Evolutionary conservation across 2,888 invertebrate genomes (phyloP).

Genomic region (Ashinkailepas kermadecensis): DNA sequence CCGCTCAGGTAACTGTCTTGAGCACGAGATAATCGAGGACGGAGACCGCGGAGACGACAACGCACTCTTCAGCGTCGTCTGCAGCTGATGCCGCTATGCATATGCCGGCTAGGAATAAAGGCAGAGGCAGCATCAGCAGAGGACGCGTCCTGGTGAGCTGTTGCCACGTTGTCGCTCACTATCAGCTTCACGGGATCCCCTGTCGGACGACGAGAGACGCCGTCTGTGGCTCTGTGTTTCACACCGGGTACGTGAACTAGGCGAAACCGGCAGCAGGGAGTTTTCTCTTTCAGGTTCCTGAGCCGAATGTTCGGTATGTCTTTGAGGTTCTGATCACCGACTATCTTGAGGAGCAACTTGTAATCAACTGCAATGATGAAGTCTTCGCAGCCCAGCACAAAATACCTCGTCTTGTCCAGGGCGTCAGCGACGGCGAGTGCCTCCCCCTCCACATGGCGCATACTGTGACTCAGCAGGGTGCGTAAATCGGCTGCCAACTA

Average conservation of each 20-base stretch:
- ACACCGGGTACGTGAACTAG: neutral
- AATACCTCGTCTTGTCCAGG: neutral
- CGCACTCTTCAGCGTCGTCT: too few species aligned
- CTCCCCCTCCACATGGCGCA: neutral
- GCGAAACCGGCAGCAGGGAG: neutral
- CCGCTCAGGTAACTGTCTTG: slow-evolving; percentile 21
- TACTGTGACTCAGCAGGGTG: neutral
- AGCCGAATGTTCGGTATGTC: slow-evolving; percentile 2
- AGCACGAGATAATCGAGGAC: too few species aligned
- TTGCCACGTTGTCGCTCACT: neutral
- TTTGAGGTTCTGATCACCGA: slow-evolving; percentile 1
- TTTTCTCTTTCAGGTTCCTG: neutral
- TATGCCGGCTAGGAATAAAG: too few species aligned
- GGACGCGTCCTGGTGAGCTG: too few species aligned
- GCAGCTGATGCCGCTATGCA: too few species aligned
- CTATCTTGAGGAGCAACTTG: neutral
- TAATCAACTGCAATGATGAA: slow-evolving; percentile 12
- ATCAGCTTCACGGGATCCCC: neutral
- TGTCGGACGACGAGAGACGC: neutral
- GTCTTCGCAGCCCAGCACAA: neutral
- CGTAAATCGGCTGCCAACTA: slow-evolving; percentile 6
- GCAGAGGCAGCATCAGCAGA: too few species aligned
- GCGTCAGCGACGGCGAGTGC: slow-evolving; percentile 1
- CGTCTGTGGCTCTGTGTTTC: neutral
- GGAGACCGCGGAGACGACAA: too few species aligned